These are phyloP conservation scores for Artemia sinica DNA, from an alignment of 2,888 invertebrate genomes.

Conservation along the genomic window DNA sequence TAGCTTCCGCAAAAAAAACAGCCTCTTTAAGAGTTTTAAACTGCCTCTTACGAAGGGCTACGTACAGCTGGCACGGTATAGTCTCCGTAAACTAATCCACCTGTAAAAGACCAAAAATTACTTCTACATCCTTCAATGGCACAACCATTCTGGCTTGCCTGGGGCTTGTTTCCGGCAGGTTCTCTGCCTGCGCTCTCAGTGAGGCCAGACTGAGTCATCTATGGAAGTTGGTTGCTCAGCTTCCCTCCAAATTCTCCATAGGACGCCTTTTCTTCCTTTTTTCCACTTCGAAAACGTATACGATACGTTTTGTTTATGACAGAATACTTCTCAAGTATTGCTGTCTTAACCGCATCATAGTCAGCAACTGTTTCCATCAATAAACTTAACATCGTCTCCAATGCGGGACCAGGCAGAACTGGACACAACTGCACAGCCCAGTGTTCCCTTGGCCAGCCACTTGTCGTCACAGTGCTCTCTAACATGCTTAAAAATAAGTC, in stretches of 20 bases:
- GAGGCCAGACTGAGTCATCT: neutral
- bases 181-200: neutral
- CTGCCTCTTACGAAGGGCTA: neutral
- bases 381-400: neutral
- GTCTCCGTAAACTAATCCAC: neutral
- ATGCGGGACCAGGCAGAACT: neutral
- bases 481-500: neutral
- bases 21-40: conserved; percentile 7
- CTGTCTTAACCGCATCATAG: neutral
- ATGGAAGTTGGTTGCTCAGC: neutral
- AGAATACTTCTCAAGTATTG: no score
- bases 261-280: no score
- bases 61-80: neutral
- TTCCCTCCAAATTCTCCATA: no score
- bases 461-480: conserved; percentile 3
- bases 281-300: no score
- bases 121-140: neutral
- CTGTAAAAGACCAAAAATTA: neutral
- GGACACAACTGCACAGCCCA: neutral
- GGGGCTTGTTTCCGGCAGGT: neutral
- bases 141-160: neutral
- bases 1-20: neutral
- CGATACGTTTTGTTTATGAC: no score
- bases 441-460: conserved; percentile 1
- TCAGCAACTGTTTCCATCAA: neutral